Base-by-base conservation (phyloP, 2,888 invertebrate genomes). In the Eupithecia tripunctaria region DNA sequence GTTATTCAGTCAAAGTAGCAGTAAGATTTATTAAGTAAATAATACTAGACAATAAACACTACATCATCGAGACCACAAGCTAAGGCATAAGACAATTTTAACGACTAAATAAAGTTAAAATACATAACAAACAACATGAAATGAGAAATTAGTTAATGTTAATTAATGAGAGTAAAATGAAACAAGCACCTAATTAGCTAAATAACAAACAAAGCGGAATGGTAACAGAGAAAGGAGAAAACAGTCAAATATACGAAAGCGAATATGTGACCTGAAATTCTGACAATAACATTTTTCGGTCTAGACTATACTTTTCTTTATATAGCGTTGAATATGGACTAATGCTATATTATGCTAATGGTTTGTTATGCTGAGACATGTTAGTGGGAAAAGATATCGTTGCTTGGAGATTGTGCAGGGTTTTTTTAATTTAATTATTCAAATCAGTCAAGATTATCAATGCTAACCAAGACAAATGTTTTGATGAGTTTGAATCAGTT, bases 181-280 rank as follows among this genome's bases (percentile, higher is more conserved):
- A 38, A 27, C 18, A 65, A 18, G 38, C 25, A 43, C 41, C 38
- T 65, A 38, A 41, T 65, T 43, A 65, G 29, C 41, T 18, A 43
- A 21, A 21, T 41, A 43, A 38, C 63, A 29, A 36, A 63, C 63
- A 63, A 29, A 63, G 63, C 63, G 36, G 29, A 36, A 36, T 36
- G 63, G 36, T 4, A 27, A 29, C 60, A 21, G 63, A 63, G 56
- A 67, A 67, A 36, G 56, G 36, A 15, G 67, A 59, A 62, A 68
- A 68, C 41, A 68, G 12, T 18, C 60, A 41, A 60, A 62, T 59
- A 41, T 59, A 25, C 21, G 59, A 27, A 56, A 56, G 56, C 25
- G 5, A 56, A 25, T 56, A 56, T 47, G 68, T 43, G 68, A 43
- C 62, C 62, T 59, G 29, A 68, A 62, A 68, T 21, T 47, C 36